Base-by-base conservation (phyloP, 2,888 invertebrate species). In the Perizoma flavofasciatum region DNA sequence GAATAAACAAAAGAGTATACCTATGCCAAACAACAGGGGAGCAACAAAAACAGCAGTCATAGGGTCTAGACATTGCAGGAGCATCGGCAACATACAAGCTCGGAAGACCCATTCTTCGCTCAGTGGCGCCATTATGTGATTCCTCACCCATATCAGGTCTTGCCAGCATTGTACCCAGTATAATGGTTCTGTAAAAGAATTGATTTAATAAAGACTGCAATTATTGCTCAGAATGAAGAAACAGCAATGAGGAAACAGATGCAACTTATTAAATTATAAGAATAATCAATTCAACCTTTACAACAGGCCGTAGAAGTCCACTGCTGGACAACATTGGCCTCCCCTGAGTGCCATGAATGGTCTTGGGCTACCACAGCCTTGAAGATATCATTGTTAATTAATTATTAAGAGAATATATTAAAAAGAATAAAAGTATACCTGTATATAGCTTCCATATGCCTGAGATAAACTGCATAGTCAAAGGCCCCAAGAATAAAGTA, bases 71-170 rank as follows among this genome's bases (percentile, higher is more conserved):
- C 96, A 96, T 78, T 98, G 97, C 68, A 98, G 86, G 45, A 99
- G 91, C 44, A 98, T 83, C 5, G 98, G 98, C 87, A 98, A 92
- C 97, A 99, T 98, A 79, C 98, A 98, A 0, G 98, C 97, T 68
- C 99, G 93, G 87, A 98, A 99, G 6, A 98, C 97, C 92, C 98
- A 97, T 85, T 99, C 99, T 86, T 99, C 99, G 59, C 98, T 97
- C 52, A 98, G 83, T 0, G 98, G 99, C 0, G 98, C 98, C 73
- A 98, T 96, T 35, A 98, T 86, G 78, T 97, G 96, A 82, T 97
- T 98, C 63, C 98, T 93, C 72, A 98, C 93, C 97, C 98, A 98
- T 37, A 96, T 94, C 55, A 97, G 88, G 73, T 96, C 96, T 71
- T 93, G 94, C 63, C 95, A 88, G 71, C 94, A 95, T 56, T 93